A percentile compares a stretch with the other conserved stretches of the same genome.
phyloP scores from a whole-genome alignment of 2,113 vertebrate species.

The Hyperopisus bebe region DNA sequence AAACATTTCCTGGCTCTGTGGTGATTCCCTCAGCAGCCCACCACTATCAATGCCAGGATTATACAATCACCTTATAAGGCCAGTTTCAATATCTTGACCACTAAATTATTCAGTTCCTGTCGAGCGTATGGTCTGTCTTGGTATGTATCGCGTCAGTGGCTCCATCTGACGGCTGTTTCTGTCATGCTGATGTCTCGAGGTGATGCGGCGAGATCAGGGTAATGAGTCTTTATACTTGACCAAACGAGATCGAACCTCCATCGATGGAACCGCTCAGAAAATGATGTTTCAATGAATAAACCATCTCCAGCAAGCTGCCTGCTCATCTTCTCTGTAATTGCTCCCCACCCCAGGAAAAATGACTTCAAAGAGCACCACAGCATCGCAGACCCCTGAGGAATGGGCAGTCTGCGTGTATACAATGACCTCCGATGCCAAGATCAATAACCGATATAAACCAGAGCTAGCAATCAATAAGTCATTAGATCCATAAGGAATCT shows the following conservation, averaged over 20 bases:
- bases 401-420: background rate
- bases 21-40: background rate
- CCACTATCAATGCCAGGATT: background rate
- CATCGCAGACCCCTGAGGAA: background rate
- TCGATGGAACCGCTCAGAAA: background rate
- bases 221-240: slow-evolving; percentile 6
- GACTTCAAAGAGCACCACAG: background rate
- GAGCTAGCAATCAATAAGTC: slow-evolving; percentile 1
- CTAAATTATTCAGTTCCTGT: slow-evolving; percentile 15
- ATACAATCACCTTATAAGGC: slow-evolving; percentile 3
- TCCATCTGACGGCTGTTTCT: background rate
- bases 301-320: background rate
- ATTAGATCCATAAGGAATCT: background rate
- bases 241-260: background rate
- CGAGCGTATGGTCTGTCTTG: background rate
- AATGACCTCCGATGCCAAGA: background rate
- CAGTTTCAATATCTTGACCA: background rate
- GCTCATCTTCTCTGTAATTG: background rate
- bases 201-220: background rate
- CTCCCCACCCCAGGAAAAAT: background rate
- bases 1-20: background rate
- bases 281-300: slow-evolving; percentile 14
- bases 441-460: background rate
- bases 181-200: background rate
- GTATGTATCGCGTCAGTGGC: background rate